These are phyloP conservation scores for Ypsolopha sequella DNA, from an alignment of 2,888 invertebrate species.

Conservation along the genomic window DNA sequence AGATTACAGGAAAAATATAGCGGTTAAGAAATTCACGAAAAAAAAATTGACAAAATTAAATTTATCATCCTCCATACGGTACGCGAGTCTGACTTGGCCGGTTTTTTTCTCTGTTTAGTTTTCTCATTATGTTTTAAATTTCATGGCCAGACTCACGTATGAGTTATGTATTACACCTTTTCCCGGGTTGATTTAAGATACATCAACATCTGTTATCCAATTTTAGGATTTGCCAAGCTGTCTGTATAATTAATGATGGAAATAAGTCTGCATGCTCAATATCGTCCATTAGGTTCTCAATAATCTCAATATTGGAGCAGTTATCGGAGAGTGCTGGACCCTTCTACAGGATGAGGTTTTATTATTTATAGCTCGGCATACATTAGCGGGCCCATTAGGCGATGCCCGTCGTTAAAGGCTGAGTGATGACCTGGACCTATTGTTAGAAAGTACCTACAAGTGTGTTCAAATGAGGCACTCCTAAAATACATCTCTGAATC, in stretches of 20 bases:
- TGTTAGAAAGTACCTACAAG: conserved; percentile 25
- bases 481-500: background rate
- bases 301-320: background rate
- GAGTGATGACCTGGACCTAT: conserved; percentile 46
- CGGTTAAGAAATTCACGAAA: too few relatives aligned
- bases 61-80: too few relatives aligned
- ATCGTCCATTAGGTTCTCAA: background rate
- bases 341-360: conserved; percentile 32
- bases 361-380: conserved; percentile 47
- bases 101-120: too few relatives aligned
- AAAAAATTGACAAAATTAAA: too few relatives aligned
- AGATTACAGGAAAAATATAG: too few relatives aligned
- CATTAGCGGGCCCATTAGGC: conserved; percentile 46
- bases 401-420: conserved; percentile 41
- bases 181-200: too few relatives aligned
- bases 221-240: too few relatives aligned
- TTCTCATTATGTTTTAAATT: too few relatives aligned
- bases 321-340: conserved; percentile 24
- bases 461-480: background rate
- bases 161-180: too few relatives aligned
- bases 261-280: background rate
- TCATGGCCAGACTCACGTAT: too few relatives aligned
- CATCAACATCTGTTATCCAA: too few relatives aligned
- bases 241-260: background rate
- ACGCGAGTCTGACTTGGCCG: too few relatives aligned